Evolutionary conservation across 2,888 invertebrate species (phyloP).

Genomic region (Creontiades dilutus): DNA sequence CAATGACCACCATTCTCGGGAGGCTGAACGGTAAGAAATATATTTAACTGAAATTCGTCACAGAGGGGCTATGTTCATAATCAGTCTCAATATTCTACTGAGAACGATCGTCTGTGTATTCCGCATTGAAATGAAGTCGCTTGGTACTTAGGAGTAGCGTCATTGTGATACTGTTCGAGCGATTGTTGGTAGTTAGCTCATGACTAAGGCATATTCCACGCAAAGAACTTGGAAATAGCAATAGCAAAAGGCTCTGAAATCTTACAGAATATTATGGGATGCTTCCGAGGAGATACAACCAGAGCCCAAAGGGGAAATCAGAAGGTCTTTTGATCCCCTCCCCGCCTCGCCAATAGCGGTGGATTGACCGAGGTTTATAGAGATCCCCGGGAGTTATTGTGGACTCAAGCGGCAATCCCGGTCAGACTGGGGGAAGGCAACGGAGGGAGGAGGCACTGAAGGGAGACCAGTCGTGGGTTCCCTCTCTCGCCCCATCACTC

Average conservation of each 20-base stretch:
- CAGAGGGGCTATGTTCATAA: too few species aligned
- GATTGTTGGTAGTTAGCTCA: too few species aligned
- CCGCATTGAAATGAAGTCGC: too few species aligned
- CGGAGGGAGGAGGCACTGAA: not conserved
- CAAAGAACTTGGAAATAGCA: too few species aligned
- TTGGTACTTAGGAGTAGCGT: too few species aligned
- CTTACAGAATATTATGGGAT: not conserved
- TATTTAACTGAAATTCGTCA: too few species aligned
- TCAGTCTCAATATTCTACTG: too few species aligned
- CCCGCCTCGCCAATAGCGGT: not conserved
- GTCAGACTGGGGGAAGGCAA: not conserved
- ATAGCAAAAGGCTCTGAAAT: not conserved
- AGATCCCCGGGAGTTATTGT: conserved; percentile 18
- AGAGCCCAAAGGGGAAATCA: not conserved
- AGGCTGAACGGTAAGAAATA: too few species aligned
- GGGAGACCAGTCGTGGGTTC: not conserved
- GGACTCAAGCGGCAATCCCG: conserved; percentile 29
- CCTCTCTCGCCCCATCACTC: conserved; percentile 3
- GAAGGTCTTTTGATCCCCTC: conserved; percentile 6
- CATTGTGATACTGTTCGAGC: too few species aligned
- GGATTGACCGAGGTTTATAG: conserved; percentile 35
- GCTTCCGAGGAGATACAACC: not conserved
- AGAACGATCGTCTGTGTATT: too few species aligned
- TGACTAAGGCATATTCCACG: too few species aligned
- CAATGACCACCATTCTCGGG: too few species aligned